phyloP scores from a whole-genome alignment of 1,140 invertebrate species.

The Calliphora vicina region DNA sequence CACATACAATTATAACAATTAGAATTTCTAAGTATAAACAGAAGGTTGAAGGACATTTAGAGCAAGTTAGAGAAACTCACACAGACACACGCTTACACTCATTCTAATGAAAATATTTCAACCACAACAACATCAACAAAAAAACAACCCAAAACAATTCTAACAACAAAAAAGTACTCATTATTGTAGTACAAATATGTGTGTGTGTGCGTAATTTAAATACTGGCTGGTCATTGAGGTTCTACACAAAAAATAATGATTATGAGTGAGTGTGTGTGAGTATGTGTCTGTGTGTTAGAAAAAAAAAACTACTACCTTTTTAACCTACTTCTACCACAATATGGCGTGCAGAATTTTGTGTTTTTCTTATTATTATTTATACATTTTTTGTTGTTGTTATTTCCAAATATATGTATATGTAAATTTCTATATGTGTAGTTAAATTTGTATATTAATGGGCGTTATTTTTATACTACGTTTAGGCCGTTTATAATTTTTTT shows the following conservation, averaged over 20 bases:
- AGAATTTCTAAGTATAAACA: background rate
- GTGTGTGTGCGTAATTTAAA: no score
- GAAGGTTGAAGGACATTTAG: background rate
- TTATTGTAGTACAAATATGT: no score
- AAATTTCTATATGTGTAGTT: background rate
- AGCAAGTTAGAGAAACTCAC: background rate
- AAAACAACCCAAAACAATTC: background rate
- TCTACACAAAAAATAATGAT: background rate
- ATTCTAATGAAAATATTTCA: background rate
- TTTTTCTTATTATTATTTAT: constrained; percentile 1
- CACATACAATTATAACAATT: background rate
- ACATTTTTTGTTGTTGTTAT: background rate
- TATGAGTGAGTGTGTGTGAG: background rate
- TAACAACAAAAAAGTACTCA: background rate
- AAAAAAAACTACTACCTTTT: background rate
- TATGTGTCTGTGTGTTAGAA: background rate
- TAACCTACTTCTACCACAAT: constrained; percentile 22
- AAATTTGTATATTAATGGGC: background rate
- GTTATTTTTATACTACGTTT: background rate
- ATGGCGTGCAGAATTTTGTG: constrained; percentile 1
- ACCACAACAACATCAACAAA: no score
- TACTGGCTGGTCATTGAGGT: background rate
- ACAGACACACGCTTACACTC: background rate
- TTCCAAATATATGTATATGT: background rate
- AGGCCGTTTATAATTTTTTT: background rate